A percentile compares a stretch with the other conserved stretches of the same genome.
Evolutionary conservation across 2,797 vertebrate genomes (phyloP).

Genomic region (Cynopterus sphinx): DNA sequence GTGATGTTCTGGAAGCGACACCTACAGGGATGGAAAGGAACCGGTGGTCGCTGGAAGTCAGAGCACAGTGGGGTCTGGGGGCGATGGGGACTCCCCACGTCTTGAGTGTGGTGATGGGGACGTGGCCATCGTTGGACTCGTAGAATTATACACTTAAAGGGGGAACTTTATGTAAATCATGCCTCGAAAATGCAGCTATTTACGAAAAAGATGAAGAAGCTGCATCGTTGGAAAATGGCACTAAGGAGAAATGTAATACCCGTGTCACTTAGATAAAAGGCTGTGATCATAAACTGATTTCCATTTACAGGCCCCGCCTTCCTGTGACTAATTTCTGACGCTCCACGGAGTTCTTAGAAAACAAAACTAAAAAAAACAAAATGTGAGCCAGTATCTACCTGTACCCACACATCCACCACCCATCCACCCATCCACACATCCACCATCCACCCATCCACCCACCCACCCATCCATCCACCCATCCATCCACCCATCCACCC

Average conservation of each 20-base stretch:
- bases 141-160: not conserved
- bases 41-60: accelerated
- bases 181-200: not conserved
- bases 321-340: not conserved
- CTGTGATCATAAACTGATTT: not conserved
- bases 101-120: not conserved
- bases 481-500: too few species aligned
- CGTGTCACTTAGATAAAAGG: not conserved
- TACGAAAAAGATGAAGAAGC: not conserved
- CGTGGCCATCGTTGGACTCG: not conserved
- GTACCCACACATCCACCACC: not conserved
- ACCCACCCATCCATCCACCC: not conserved
- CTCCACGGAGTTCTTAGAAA: not conserved
- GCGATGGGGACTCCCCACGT: not conserved
- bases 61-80: not conserved
- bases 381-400: not conserved
- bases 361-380: not conserved
- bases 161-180: not conserved
- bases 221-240: not conserved
- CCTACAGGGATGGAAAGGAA: not conserved
- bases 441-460: too few species aligned
- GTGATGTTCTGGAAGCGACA: not conserved
- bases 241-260: not conserved
- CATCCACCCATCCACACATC: too few species aligned
- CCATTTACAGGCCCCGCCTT: not conserved